These are phyloP conservation scores for Oncorhynchus mykiss DNA, from an alignment of 2,113 vertebrate species.

Conservation along the genomic window DNA sequence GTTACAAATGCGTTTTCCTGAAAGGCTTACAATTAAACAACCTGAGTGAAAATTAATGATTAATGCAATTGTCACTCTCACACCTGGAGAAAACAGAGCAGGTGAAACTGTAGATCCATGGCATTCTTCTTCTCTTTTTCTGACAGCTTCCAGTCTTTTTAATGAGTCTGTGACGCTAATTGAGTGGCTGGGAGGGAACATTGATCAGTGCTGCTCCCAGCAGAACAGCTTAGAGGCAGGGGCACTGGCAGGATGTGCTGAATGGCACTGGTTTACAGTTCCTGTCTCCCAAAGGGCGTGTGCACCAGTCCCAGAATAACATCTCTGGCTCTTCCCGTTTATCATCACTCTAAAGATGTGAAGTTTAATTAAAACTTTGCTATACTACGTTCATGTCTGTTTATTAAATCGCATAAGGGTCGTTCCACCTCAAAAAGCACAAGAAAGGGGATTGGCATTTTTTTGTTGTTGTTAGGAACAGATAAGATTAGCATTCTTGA, in stretches of 20 bases:
- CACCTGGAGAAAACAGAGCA: conserved; percentile 29
- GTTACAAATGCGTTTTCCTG: conserved; percentile 54
- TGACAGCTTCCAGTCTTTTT: conserved; percentile 31
- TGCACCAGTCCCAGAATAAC: conserved; percentile 47
- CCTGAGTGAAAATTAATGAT: conserved; percentile 52
- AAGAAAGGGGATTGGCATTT: no score
- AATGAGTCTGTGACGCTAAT: conserved; percentile 47
- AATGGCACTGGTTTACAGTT: conserved; percentile 36
- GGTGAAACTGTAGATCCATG: not conserved
- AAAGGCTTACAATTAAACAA: conserved; percentile 30
- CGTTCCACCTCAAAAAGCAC: no score
- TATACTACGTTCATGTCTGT: conserved; percentile 32
- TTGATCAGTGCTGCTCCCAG: conserved; percentile 26
- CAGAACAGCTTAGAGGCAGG: not conserved
- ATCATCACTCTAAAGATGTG: conserved; percentile 46
- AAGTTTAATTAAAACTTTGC: conserved; percentile 57
- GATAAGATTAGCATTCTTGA: conserved; percentile 3
- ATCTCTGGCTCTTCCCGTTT: conserved; percentile 24
- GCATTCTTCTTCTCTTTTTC: conserved; percentile 26
- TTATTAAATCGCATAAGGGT: conserved; percentile 39
- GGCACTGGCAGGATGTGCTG: conserved; percentile 20
- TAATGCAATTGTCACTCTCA: conserved; percentile 53
- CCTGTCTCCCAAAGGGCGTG: conserved; percentile 38
- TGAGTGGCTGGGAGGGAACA: conserved; percentile 44
- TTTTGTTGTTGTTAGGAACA: no score